A percentile compares a stretch with the other conserved stretches of the same genome.
Evolutionary conservation across 2,797 vertebrate species (phyloP).

Genomic region (Gallinago nigripennis): DNA sequence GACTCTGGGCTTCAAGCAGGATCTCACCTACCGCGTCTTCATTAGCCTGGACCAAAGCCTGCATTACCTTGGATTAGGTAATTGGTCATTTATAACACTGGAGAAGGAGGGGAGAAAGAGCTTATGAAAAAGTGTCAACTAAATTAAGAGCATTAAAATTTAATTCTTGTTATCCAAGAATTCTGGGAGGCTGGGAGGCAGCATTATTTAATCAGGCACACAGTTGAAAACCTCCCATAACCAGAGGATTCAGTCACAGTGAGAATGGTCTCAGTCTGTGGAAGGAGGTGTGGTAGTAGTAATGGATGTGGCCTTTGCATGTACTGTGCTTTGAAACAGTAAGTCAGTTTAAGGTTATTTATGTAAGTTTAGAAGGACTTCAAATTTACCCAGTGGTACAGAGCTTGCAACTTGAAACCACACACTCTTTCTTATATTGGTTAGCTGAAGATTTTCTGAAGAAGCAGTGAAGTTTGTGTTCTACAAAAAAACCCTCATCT

Average conservation of each 20-base stretch:
- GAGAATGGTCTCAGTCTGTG: not conserved
- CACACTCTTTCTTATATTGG: not conserved
- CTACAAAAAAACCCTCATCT: not conserved
- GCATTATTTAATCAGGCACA: slow-evolving; percentile 6
- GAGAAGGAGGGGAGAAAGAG: not conserved
- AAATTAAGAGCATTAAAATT: slow-evolving; percentile 50
- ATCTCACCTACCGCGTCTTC: slow-evolving; percentile 65
- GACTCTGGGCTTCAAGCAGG: slow-evolving; percentile 35
- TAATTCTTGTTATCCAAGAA: slow-evolving; percentile 46
- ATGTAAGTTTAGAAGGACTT: not conserved
- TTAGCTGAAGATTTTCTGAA: not conserved
- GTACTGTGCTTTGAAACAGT: not conserved
- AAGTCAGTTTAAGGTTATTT: not conserved
- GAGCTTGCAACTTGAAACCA: not conserved
- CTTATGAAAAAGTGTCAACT: slow-evolving; percentile 50
- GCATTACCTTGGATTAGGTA: slow-evolving; percentile 69
- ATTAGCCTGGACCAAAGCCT: slow-evolving; percentile 61
- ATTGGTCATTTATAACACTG: slow-evolving; percentile 68
- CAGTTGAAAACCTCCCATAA: not conserved
- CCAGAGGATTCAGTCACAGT: not conserved
- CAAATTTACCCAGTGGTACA: not conserved
- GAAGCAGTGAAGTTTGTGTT: not conserved
- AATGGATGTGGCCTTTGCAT: not conserved
- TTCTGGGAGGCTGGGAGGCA: slow-evolving; percentile 14
- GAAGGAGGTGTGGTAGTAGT: not conserved